Evolutionary conservation across 2,888 invertebrate genomes (phyloP).

Genomic region (Aphidoletes aphidimyza): DNA sequence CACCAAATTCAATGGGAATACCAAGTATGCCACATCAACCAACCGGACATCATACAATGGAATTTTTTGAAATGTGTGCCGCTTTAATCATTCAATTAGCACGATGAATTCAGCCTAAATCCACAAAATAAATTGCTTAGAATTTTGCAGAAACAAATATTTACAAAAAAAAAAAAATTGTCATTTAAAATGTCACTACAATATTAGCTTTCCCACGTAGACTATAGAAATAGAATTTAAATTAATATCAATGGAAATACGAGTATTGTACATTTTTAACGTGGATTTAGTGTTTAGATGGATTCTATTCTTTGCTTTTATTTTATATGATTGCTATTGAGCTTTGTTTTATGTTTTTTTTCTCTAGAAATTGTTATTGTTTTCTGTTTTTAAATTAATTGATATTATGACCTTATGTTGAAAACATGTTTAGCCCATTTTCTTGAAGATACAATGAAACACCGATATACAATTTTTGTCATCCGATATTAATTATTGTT

Average conservation of each 20-base stretch:
- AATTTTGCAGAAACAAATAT: neutral
- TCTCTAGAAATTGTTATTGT: neutral
- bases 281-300: neutral
- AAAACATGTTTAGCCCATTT: no score
- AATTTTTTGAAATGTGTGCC: conserved; percentile 99
- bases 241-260: neutral
- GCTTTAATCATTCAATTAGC: conserved; percentile 97
- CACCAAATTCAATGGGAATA: conserved; percentile 61
- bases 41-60: conserved; percentile 95
- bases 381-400: neutral
- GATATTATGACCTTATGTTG: no score
- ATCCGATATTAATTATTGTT: no score
- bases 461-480: no score
- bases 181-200: conserved; percentile 2
- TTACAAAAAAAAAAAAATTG: neutral
- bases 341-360: neutral
- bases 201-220: conserved; percentile 12
- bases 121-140: neutral
- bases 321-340: conserved; percentile 23
- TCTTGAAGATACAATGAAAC: no score
- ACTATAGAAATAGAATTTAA: neutral
- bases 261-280: conserved; percentile 31
- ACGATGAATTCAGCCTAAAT: conserved; percentile 70
- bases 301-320: neutral
- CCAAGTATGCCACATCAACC: conserved; percentile 64